Evolutionary conservation across 2,797 vertebrate genomes (phyloP).

Genomic region (Danio aesculapii): DNA sequence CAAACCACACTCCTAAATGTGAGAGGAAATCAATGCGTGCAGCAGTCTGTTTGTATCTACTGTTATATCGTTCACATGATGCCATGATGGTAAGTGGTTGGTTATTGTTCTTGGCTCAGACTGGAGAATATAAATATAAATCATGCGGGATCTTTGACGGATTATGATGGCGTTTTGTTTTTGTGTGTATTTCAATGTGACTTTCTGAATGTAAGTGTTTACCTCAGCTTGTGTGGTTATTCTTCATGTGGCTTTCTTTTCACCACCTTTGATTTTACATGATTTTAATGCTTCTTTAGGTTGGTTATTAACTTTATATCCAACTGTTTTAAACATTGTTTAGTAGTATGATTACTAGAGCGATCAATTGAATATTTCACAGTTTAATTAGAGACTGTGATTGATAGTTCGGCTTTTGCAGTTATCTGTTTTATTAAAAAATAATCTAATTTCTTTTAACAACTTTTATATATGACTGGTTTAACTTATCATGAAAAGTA

Average conservation of each 20-base stretch:
- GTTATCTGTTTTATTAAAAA: too few relatives aligned
- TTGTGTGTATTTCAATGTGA: background rate
- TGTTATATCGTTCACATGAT: slow-evolving; percentile 10
- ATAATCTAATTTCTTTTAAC: background rate
- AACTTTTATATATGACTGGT: background rate
- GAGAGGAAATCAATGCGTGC: slow-evolving; percentile 41
- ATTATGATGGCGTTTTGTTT: background rate
- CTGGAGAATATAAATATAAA: background rate
- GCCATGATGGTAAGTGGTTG: slow-evolving; percentile 21
- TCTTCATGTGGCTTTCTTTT: too few relatives aligned
- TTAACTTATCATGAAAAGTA: background rate
- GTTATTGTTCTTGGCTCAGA: slow-evolving; percentile 16
- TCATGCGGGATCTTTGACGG: background rate
- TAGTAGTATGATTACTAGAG: too few relatives aligned
- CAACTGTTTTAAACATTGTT: too few relatives aligned
- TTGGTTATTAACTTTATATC: background rate
- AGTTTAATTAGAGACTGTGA: too few relatives aligned
- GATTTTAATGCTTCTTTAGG: background rate
- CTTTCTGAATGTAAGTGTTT: background rate
- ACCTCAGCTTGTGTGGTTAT: background rate
- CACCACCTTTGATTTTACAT: background rate
- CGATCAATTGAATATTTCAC: too few relatives aligned
- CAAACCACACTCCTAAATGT: slow-evolving; percentile 42
- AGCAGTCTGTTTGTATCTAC: slow-evolving; percentile 30
- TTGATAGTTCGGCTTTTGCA: too few relatives aligned